Evolutionary conservation across 2,797 vertebrate species (phyloP), one percentile per base, ranked within the genome.

Genomic region (Hydrocynus forskahlii): DNA sequence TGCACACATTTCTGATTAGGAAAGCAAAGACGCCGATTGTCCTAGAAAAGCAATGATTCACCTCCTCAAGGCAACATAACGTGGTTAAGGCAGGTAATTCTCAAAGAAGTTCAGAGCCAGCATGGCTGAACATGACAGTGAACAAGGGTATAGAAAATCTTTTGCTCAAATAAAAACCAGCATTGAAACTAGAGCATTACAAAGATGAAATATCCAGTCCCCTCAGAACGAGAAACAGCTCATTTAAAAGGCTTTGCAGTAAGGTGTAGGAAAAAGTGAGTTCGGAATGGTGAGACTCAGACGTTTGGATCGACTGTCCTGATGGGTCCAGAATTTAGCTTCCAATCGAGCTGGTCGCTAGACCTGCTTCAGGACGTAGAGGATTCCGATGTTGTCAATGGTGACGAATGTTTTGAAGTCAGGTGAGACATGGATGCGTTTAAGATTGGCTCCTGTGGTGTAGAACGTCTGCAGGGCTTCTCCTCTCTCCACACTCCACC

Each of bases 361-460:
- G 83, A 98, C 93, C 85, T 93, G 94, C 92, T 92, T 93, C 71
- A 99, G 93, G 81, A 98, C 84, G 88, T 99, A 99, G 84, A 99
- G 96, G 92, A 97, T 96, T 48, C 98, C 98, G 63, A 99, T 96
- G 88, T 92, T 96, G 94, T 99, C 97, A 73, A 99, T 95, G 88
- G 97, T 99, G 89, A 98, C 94, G 25, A 95, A 99, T 13, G 96
- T 94, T 90, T 88, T 93, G 92, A 99, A 99, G 91, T 96, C 90
- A 1, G 94, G 83, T 0, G 96, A 98, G 85, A 96, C 96, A 0
- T 96, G 94, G 87, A 99, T 93, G 85, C 91, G 96, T 91, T 97
- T 97, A 70, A 99, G 89, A 70, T 96, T 95, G 45, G 93, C 94
- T 87, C 98, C 98, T 0, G 94, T 95, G 6, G 97, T 95, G 82